Evolutionary conservation across 2,113 vertebrate species (phyloP).

Genomic region (Sminthopsis crassicaudata): DNA sequence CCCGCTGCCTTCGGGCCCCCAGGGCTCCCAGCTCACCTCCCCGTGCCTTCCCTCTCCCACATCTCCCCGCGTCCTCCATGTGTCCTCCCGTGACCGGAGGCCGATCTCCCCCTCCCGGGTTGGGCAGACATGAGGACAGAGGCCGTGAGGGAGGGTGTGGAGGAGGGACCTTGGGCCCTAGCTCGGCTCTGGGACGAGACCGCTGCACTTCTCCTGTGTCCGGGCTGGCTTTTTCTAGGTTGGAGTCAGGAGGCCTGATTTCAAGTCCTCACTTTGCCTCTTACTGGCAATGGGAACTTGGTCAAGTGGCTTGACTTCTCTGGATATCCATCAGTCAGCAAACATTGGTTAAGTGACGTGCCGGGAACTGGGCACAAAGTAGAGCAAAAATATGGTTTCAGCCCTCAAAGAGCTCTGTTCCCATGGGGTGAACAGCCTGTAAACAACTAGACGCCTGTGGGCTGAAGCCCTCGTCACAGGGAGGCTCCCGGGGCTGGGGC

Average conservation of each 20-base stretch:
- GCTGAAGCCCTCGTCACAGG: neutral
- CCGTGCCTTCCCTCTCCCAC: neutral
- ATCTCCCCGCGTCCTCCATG: neutral
- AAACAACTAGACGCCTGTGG: too few relatives aligned
- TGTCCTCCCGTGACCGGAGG: neutral
- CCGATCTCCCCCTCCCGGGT: neutral
- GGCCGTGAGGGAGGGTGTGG: neutral
- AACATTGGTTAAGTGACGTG: neutral
- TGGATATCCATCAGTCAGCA: neutral
- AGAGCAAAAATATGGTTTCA: neutral
- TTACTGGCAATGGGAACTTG: neutral
- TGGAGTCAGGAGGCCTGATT: neutral
- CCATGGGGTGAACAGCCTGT: neutral
- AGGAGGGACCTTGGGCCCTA: neutral
- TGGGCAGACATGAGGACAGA: neutral
- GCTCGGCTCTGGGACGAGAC: neutral
- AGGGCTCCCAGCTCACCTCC: rapidly evolving
- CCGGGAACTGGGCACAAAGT: neutral
- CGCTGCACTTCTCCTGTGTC: too few relatives aligned
- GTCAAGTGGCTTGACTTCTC: neutral
- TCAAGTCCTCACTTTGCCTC: neutral
- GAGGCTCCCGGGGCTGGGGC: neutral
- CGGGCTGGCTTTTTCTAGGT: too few relatives aligned
- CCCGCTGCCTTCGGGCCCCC: neutral
- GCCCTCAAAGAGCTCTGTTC: neutral